These are phyloP conservation scores for Drosophila multiciliata DNA, from an alignment of 2,888 invertebrate species.

Conservation along the genomic window DNA sequence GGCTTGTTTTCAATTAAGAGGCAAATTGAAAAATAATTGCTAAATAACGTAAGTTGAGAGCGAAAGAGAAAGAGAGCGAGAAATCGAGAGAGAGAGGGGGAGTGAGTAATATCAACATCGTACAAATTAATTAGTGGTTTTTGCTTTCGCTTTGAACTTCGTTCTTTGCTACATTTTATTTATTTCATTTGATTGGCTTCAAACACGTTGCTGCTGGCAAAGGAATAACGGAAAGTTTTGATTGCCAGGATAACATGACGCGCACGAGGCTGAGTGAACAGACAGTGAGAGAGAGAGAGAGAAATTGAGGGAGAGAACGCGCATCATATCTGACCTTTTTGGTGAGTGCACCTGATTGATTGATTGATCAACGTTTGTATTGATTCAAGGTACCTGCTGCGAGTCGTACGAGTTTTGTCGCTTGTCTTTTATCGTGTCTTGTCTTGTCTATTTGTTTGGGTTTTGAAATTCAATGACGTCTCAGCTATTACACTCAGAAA, in stretches of 20 bases:
- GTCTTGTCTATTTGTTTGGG: background rate
- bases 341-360: slow-evolving; percentile 42
- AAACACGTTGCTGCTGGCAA: slow-evolving; percentile 22
- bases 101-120: slow-evolving; percentile 10
- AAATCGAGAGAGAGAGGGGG: background rate
- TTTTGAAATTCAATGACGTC: slow-evolving; percentile 51
- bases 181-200: background rate
- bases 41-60: slow-evolving; percentile 41
- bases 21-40: slow-evolving; percentile 76
- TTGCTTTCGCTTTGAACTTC: slow-evolving; percentile 33
- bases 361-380: slow-evolving; percentile 28
- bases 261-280: slow-evolving; percentile 6
- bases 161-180: slow-evolving; percentile 14
- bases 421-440: background rate
- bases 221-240: background rate
- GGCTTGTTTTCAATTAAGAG: slow-evolving; percentile 43
- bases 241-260: slow-evolving; percentile 41
- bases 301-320: background rate
- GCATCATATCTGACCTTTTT: background rate
- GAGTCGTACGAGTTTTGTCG: slow-evolving; percentile 38
- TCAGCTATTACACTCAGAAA: slow-evolving; percentile 3
- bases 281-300: background rate
- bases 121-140: slow-evolving; percentile 62
- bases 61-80: background rate
- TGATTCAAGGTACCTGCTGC: slow-evolving; percentile 41